phyloP scores from a whole-genome alignment of 2,113 vertebrate species.

The Trogon melanurus region DNA sequence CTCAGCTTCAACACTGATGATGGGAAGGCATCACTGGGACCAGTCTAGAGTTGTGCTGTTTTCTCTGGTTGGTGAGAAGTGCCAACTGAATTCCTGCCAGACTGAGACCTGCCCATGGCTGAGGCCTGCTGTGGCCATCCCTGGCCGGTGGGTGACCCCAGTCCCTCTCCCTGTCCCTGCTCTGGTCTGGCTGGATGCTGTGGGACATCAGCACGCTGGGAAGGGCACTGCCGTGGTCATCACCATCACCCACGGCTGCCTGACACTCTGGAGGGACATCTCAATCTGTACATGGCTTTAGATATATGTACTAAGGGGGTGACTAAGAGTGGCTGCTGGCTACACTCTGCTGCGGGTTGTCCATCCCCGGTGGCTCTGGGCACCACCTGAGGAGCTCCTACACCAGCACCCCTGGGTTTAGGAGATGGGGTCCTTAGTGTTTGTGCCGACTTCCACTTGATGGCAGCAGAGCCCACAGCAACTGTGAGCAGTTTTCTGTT shows the following conservation, averaged over 20 bases:
- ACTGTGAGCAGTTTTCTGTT: not conserved
- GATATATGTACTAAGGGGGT: too few species aligned
- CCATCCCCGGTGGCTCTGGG: not conserved
- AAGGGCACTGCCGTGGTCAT: not conserved
- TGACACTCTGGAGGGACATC: not conserved
- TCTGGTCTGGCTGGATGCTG: not conserved
- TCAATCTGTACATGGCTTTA: not conserved
- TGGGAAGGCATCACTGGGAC: not conserved
- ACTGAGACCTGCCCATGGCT: not conserved
- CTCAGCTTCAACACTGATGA: not conserved
- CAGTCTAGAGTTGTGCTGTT: not conserved
- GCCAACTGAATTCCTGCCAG: not conserved
- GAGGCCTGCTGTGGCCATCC: not conserved
- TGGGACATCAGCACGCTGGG: not conserved
- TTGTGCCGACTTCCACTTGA: slow-evolving; percentile 44
- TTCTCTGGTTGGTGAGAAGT: not conserved
- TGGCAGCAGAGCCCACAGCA: slow-evolving; percentile 67
- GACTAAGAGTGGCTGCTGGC: not conserved
- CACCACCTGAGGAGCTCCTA: accelerated
- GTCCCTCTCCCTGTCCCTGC: too few species aligned
- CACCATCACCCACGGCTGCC: accelerated
- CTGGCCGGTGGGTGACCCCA: not conserved
- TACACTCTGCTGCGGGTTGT: accelerated
- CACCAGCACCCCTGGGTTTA: accelerated
- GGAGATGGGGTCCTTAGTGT: not conserved